phyloP scores from a whole-genome alignment of 2,113 vertebrate species.

The Python bivittatus region DNA sequence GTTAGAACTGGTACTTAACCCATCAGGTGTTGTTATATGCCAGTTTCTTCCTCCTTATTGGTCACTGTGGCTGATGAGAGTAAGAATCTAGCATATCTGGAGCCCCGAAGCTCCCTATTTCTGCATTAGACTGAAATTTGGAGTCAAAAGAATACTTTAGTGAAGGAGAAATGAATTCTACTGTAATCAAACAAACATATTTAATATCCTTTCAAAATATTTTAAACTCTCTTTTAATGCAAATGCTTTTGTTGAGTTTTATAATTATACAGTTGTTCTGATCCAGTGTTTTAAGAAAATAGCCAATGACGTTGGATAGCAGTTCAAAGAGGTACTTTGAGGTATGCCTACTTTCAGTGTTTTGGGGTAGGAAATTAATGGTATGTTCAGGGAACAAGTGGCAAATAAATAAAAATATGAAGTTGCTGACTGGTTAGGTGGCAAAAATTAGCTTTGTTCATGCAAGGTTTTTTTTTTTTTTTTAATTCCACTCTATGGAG shows the following conservation, averaged over 20 bases:
- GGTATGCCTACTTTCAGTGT: conserved; percentile 67
- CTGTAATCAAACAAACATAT: conserved; percentile 24
- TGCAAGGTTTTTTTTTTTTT: conserved; percentile 62
- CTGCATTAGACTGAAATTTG: background rate
- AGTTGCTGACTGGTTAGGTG: conserved; percentile 34
- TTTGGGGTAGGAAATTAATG: conserved; percentile 63
- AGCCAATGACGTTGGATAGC: conserved; percentile 69
- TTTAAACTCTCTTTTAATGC: conserved; percentile 31
- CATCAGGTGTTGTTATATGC: too few relatives aligned
- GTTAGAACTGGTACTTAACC: too few relatives aligned
- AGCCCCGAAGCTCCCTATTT: background rate
- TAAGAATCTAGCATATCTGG: background rate
- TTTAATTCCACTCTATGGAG: conserved; percentile 48
- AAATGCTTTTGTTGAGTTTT: conserved; percentile 61
- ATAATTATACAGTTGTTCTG: conserved; percentile 59
- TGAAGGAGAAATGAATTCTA: background rate
- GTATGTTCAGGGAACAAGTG: conserved; percentile 70
- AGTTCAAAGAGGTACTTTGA: conserved; percentile 68
- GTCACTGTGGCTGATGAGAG: background rate
- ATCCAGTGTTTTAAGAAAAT: conserved; percentile 68
- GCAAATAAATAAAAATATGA: too few relatives aligned
- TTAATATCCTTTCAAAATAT: conserved; percentile 56
- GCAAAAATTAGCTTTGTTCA: conserved; percentile 67
- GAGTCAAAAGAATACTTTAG: background rate
- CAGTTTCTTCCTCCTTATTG: background rate